A percentile compares a stretch with the other conserved stretches of the same genome.
Conservation (phyloP, 23 tunicate genomes). For the Aplidium turbinatum region DNA sequence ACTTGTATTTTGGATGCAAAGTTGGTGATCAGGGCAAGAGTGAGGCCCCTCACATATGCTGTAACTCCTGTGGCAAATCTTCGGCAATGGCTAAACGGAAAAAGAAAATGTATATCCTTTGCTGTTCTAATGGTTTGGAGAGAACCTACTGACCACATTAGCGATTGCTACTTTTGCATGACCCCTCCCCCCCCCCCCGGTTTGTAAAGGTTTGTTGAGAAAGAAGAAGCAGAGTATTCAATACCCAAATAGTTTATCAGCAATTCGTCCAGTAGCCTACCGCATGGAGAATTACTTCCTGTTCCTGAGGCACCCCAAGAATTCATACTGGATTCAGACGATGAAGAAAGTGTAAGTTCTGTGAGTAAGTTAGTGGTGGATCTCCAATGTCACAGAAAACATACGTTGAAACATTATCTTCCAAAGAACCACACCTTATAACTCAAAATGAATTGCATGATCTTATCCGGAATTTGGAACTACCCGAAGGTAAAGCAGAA, state of each 20-base stretch:
- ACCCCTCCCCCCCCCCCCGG: constrained; percentile 13
- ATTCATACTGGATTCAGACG: constrained; percentile 34
- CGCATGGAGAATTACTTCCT: constrained; percentile 31
- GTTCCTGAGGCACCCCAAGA: constrained; percentile 31
- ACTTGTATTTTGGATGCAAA: constrained; percentile 27
- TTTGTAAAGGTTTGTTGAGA: constrained; percentile 1
- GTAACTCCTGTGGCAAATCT: constrained; percentile 20
- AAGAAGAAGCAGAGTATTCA: constrained; percentile 31
- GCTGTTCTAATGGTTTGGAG: constrained; percentile 44
- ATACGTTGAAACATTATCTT: constrained; percentile 16
- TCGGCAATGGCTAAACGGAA: constrained; percentile 24
- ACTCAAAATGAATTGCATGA: constrained; percentile 30
- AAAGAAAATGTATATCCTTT: constrained; percentile 34
- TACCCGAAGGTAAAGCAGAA: constrained; percentile 29
- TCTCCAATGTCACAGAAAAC: constrained; percentile 11
- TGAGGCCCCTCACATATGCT: constrained; percentile 41
- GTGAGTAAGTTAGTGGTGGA: too few relatives aligned
- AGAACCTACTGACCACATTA: constrained; percentile 18
- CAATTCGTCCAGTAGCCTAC: constrained; percentile 38
- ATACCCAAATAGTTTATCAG: constrained; percentile 21
- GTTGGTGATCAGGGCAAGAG: constrained; percentile 24
- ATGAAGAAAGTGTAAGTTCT: constrained; percentile 40
- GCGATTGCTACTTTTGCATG: constrained; percentile 43
- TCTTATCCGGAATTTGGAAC: constrained; percentile 26
- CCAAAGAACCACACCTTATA: constrained; percentile 28